Percentiles rank a stretch among this genome's conserved stretches.
Evolutionary conservation across 1,140 invertebrate species (phyloP).

Genomic region (Onthophagus taurus): DNA sequence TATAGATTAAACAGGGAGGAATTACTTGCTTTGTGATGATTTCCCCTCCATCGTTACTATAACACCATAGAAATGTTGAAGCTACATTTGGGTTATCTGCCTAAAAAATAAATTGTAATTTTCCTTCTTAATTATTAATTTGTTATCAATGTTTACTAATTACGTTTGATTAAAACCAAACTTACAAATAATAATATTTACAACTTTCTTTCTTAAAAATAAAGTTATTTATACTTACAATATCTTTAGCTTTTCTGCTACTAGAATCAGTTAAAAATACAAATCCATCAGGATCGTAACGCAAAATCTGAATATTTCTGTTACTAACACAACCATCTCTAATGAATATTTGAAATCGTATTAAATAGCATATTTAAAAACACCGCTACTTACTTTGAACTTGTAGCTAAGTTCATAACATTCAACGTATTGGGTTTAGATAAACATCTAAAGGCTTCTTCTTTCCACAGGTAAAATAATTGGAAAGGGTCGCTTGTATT

Average conservation of each 20-base stretch:
- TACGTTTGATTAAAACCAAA: no score
- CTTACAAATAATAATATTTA: no score
- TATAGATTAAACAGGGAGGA: slow-evolving; percentile 1
- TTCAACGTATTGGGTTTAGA: not conserved
- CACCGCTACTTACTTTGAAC: slow-evolving; percentile 12
- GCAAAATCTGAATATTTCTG: slow-evolving; percentile 38
- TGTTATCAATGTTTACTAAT: not conserved
- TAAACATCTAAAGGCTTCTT: slow-evolving; percentile 15
- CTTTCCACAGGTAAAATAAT: not conserved
- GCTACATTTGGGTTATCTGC: slow-evolving; percentile 39
- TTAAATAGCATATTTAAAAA: not conserved
- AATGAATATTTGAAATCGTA: slow-evolving; percentile 16
- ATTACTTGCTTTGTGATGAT: slow-evolving; percentile 37
- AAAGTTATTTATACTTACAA: slow-evolving; percentile 35
- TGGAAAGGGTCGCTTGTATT: not conserved
- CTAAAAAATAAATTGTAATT: slow-evolving; percentile 26
- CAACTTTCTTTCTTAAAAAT: not conserved
- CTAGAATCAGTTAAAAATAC: slow-evolving; percentile 42
- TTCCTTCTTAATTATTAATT: not conserved
- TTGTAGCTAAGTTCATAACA: slow-evolving; percentile 16
- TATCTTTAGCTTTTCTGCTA: slow-evolving; percentile 40
- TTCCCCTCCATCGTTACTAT: slow-evolving; percentile 33
- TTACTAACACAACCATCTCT: slow-evolving; percentile 41
- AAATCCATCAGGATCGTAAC: slow-evolving; percentile 42
- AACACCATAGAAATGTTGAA: slow-evolving; percentile 42